These are phyloP conservation scores for Eidolon dupreanum DNA, from an alignment of 2,797 vertebrate species.

Conservation along the genomic window DNA sequence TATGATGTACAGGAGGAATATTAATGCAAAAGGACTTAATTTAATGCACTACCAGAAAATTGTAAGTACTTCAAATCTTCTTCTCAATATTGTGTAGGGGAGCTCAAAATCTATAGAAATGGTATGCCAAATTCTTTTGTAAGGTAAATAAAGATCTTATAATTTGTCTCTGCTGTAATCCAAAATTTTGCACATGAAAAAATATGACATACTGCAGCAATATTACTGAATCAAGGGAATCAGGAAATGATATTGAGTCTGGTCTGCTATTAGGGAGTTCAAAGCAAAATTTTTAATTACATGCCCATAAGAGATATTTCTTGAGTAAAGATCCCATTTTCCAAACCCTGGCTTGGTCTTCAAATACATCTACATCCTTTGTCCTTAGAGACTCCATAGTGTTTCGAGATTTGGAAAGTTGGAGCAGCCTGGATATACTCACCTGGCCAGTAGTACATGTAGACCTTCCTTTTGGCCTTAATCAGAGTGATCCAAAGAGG, in stretches of 20 bases:
- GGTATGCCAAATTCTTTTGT: background rate
- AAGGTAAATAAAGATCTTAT: background rate
- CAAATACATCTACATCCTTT: rapidly evolving
- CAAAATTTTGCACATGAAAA: background rate
- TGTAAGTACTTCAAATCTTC: background rate
- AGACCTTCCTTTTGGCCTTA: conserved; percentile 91
- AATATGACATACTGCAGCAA: background rate
- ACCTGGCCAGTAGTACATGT: conserved; percentile 99
- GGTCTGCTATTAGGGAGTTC: background rate
- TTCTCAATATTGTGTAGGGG: background rate
- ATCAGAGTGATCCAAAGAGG: conserved; percentile 96
- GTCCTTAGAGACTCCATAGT: rapidly evolving
- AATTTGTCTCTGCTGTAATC: background rate
- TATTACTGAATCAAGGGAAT: background rate
- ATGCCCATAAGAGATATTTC: background rate
- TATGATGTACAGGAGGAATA: background rate
- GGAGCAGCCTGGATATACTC: conserved; percentile 66
- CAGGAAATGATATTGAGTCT: background rate
- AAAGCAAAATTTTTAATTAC: background rate
- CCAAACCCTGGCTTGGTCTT: background rate
- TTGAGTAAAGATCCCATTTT: background rate
- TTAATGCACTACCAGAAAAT: background rate
- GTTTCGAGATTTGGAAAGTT: background rate
- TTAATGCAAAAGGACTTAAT: background rate
- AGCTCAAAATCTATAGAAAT: background rate